Percentiles rank a stretch among this genome's conserved stretches.
Conservation (phyloP, 2,113 vertebrate genomes). For the Emydocephalus ijimae region DNA sequence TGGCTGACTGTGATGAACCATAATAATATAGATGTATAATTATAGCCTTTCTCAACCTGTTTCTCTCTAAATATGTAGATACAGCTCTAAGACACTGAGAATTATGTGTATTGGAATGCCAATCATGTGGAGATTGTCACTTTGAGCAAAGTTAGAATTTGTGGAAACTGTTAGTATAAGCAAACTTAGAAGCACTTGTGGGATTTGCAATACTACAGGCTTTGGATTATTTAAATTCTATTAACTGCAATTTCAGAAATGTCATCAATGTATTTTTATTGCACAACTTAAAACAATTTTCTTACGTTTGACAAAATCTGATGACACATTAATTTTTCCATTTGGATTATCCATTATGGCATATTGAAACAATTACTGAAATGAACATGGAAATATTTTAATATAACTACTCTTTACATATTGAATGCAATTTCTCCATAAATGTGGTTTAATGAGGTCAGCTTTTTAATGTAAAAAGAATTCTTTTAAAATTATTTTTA, state of each 20-base stretch:
- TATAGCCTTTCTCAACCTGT: neutral
- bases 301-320: neutral
- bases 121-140: neutral
- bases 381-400: neutral
- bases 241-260: neutral
- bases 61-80: neutral
- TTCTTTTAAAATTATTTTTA: conserved; percentile 4
- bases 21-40: neutral
- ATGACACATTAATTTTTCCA: neutral
- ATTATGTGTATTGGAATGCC: neutral
- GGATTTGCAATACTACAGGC: neutral
- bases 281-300: neutral
- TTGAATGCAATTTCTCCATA: neutral
- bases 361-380: neutral
- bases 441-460: neutral
- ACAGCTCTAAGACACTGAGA: neutral
- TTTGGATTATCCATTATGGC: neutral
- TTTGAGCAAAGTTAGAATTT: neutral
- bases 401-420: neutral
- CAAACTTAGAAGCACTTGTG: neutral
- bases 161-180: neutral
- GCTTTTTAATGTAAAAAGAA: neutral
- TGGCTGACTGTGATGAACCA: neutral
- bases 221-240: neutral
- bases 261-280: neutral